These are phyloP conservation scores for Plutomurus gul DNA, from an alignment of 1,140 invertebrate genomes.

Conservation along the genomic window DNA sequence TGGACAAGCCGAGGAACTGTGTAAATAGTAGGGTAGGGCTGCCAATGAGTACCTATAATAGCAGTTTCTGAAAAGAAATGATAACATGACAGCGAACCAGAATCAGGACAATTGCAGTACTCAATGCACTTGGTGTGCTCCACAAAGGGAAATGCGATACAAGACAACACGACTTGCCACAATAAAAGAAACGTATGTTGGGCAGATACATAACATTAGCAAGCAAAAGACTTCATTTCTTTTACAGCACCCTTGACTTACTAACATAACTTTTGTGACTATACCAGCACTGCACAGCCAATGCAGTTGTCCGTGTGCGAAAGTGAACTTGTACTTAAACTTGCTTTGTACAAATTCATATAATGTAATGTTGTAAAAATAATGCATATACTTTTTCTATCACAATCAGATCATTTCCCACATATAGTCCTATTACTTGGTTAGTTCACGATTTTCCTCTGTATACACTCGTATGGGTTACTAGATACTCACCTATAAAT, in stretches of 20 bases:
- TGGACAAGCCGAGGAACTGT: not conserved
- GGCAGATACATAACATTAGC: slow-evolving; percentile 9
- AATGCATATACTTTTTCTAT: too few species aligned
- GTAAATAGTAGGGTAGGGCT: not conserved
- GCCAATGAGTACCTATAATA: not conserved
- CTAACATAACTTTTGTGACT: not conserved
- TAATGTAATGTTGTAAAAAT: too few species aligned
- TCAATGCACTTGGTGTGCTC: not conserved
- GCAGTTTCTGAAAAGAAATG: not conserved
- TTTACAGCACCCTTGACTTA: slow-evolving; percentile 28
- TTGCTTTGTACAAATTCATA: too few species aligned
- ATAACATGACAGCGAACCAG: not conserved
- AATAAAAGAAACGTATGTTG: not conserved
- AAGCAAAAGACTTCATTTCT: slow-evolving; percentile 21
- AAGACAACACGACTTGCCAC: not conserved
- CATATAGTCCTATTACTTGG: not conserved
- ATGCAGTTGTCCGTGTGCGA: not conserved
- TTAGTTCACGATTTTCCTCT: not conserved
- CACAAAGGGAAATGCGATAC: not conserved
- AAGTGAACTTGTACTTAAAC: slow-evolving; percentile 21
- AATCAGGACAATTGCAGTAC: slow-evolving; percentile 13
- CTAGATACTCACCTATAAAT: too few species aligned
- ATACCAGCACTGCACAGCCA: not conserved
- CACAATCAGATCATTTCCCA: not conserved
- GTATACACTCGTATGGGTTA: too few species aligned